Evolutionary conservation across 2,113 vertebrate species (phyloP).

Genomic region (Hydrochoerus hydrochaeris): DNA sequence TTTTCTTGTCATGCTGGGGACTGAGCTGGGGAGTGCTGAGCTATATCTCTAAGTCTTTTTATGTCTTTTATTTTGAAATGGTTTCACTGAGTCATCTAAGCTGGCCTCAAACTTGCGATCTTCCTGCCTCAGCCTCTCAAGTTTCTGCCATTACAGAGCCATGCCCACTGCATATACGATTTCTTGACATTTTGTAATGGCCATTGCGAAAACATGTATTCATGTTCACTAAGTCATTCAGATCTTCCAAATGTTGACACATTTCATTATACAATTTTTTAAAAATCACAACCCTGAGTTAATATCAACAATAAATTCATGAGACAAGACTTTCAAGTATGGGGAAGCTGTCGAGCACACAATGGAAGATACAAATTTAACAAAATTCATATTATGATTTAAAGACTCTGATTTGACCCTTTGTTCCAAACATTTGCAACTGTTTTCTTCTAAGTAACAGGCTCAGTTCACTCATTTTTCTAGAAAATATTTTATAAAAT

Average conservation of each 20-base stretch:
- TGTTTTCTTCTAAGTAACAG: constrained; percentile 30
- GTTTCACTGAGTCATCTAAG: neutral
- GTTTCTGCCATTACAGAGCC: neutral
- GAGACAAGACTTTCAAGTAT: neutral
- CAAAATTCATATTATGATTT: neutral
- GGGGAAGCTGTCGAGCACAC: neutral
- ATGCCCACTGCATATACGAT: neutral
- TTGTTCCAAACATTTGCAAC: neutral
- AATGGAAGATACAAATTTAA: neutral
- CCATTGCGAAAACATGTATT: constrained; percentile 24
- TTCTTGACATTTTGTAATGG: neutral
- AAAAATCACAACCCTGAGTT: neutral
- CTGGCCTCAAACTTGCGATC: neutral
- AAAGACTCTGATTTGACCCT: constrained; percentile 17
- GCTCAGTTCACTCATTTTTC: neutral
- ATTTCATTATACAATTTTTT: neutral
- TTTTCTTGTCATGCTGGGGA: neutral
- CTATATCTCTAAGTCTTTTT: neutral
- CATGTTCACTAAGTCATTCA: neutral
- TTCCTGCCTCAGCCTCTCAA: neutral
- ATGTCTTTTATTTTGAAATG: neutral
- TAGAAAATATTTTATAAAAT: constrained; percentile 21
- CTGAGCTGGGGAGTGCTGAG: neutral
- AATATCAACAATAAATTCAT: constrained; percentile 27
- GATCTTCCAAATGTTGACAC: constrained; percentile 29